Base-by-base conservation (phyloP, 2,113 vertebrate genomes). In the Crocuta crocuta region DNA sequence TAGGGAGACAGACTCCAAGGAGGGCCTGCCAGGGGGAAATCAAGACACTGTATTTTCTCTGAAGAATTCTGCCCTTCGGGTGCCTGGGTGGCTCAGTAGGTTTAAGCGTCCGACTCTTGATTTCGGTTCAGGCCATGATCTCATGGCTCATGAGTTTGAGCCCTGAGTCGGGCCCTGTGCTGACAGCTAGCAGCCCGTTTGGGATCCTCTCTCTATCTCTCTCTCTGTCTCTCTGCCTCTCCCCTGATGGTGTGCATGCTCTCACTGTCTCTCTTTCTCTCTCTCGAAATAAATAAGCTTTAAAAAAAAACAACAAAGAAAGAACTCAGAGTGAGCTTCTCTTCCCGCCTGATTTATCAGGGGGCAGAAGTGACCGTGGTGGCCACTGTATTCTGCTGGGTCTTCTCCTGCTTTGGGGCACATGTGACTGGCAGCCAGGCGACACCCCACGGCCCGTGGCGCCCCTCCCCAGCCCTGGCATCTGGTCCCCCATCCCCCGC, bases 341-440 rank as follows among this genome's bases (percentile, higher is more conserved):
- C 1, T 13, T 45, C 33, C n/a, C 21, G 3, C 53, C 35, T 19
- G 28, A 19, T 78, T 45, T 53, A 82, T 39, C 7, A 24, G 50
- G 50, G 28, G 33, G 11, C 0, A 9, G 53, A 24, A 17, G 58
- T 0, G 48, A 19, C 23, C 15, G 4, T 2, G 24, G 33, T 8
- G 35, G 43, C 21, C 73, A 78, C 23, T 11, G 58, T 43, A 4
- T 80, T 76, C 31, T 31, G 8, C 43, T 7, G 23, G 28, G 33
- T 35, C 11, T 53, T 50, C 19, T 71, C 61, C 50, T 35, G 11
- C 4, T 11, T 23, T 11, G 19, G 23, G 73, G 78, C 43, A 9
- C 55, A 45, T 21, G 2, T 8, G n/a, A 63, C 7, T 1, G 0
- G 5, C 35, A 4, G 16, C 83, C 35, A 7, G 31, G 0, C 24